A percentile compares a stretch with the other conserved stretches of the same genome.
phyloP scores from a whole-genome alignment of 2,888 invertebrate species.

The Molorchus minor region DNA sequence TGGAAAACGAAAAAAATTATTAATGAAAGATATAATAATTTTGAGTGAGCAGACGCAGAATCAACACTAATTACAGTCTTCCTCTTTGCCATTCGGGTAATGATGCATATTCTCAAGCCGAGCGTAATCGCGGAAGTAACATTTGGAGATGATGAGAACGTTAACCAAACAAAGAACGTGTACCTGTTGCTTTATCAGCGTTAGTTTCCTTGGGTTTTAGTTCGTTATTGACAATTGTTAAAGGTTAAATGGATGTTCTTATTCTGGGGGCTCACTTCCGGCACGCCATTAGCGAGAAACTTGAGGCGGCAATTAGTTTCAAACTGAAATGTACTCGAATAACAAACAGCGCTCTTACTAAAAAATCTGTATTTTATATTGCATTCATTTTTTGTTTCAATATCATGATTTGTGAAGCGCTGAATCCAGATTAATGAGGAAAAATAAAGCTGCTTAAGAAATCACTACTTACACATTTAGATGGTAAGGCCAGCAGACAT shows the following conservation, averaged over 20 bases:
- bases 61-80: conserved; percentile 17
- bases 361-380: conserved; percentile 11
- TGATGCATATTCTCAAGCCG: conserved; percentile 19
- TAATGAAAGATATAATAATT: conserved; percentile 1
- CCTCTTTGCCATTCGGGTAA: conserved; percentile 8
- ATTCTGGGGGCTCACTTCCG: conserved; percentile 37
- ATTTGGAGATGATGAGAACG: conserved; percentile 23
- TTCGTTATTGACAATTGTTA: conserved; percentile 38
- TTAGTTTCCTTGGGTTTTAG: conserved; percentile 24
- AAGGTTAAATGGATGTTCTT: conserved; percentile 34
- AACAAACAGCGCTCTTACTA: conserved; percentile 2
- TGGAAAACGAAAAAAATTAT: background rate
- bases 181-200: conserved; percentile 32
- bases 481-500: too few relatives aligned
- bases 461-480: too few relatives aligned
- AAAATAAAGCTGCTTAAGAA: too few relatives aligned
- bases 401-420: too few relatives aligned
- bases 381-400: too few relatives aligned
- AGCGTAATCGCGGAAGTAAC: conserved; percentile 22
- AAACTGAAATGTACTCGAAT: conserved; percentile 13
- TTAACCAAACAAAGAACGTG: conserved; percentile 31
- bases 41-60: background rate
- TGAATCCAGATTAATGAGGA: too few relatives aligned
- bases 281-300: conserved; percentile 43
- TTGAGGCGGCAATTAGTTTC: conserved; percentile 44